Evolutionary conservation across 1,140 invertebrate species (phyloP).

Genomic region (Phthorimaea operculella): DNA sequence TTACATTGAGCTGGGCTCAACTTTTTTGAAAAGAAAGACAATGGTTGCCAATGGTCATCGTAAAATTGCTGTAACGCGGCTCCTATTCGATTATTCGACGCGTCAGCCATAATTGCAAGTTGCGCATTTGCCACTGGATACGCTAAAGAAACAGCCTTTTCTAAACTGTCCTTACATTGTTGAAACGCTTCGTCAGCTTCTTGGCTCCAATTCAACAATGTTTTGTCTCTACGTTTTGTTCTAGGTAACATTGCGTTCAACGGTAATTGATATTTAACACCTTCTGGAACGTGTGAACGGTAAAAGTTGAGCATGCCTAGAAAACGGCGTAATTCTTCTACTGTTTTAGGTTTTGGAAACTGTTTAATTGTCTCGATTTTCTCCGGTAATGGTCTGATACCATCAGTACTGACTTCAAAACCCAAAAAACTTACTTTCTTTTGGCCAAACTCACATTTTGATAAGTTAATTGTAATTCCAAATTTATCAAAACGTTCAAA

Average conservation of each 20-base stretch:
- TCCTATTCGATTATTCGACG: slow-evolving; percentile 28
- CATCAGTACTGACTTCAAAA: slow-evolving; percentile 21
- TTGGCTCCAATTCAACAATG: too few species aligned
- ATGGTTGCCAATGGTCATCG: too few species aligned
- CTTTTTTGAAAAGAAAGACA: too few species aligned
- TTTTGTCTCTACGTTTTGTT: too few species aligned
- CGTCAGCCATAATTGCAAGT: slow-evolving; percentile 20
- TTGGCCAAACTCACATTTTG: slow-evolving; percentile 22
- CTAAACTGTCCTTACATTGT: too few species aligned
- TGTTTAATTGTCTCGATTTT: slow-evolving; percentile 29
- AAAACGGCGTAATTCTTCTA: slow-evolving; percentile 31
- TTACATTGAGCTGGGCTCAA: too few species aligned
- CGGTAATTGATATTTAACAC: too few species aligned
- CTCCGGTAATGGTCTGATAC: slow-evolving; percentile 27
- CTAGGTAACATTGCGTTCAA: too few species aligned
- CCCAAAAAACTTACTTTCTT: slow-evolving; percentile 22
- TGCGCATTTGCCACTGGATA: too few species aligned
- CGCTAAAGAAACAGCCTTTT: slow-evolving; percentile 22
- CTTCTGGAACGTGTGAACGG: slow-evolving; percentile 24
- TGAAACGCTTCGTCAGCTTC: too few species aligned
- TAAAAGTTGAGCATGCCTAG: slow-evolving; percentile 49
- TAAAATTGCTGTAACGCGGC: too few species aligned
- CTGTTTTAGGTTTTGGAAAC: slow-evolving; percentile 22
- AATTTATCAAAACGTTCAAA: slow-evolving; percentile 13
- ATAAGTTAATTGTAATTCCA: slow-evolving; percentile 11